phyloP scores from a whole-genome alignment of 2,113 vertebrate species.

The Himantopus leucocephalus region DNA sequence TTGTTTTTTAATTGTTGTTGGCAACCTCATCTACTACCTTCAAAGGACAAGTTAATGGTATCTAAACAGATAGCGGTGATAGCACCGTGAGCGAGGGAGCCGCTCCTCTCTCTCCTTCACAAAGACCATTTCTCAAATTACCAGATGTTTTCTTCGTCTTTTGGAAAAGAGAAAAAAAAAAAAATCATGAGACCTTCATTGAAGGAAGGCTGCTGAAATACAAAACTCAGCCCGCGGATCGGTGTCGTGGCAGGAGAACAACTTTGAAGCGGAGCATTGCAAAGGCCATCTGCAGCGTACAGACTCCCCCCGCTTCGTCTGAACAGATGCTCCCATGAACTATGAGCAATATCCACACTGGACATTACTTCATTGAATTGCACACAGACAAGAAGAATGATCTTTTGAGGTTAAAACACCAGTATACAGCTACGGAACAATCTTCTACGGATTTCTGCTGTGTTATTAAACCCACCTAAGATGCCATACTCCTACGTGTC shows the following conservation, averaged over 20 bases:
- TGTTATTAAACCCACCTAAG: not conserved
- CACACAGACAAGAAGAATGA: not conserved
- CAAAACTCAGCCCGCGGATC: not conserved
- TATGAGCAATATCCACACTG: not conserved
- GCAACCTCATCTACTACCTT: constrained; percentile 45
- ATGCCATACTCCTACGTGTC: accelerated
- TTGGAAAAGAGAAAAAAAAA: not conserved
- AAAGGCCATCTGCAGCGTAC: not conserved
- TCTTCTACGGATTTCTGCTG: not conserved
- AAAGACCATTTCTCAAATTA: constrained; percentile 9
- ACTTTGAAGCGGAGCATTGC: not conserved
- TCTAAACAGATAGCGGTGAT: constrained; percentile 12
- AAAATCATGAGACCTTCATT: not conserved
- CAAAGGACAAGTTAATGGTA: constrained; percentile 53
- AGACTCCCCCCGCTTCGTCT: not conserved
- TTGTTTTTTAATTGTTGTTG: constrained; percentile 53
- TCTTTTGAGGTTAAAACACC: not conserved
- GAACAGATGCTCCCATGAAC: not conserved
- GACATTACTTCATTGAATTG: not conserved
- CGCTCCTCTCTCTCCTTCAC: not conserved
- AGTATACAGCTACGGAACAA: accelerated
- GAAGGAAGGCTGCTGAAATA: not conserved
- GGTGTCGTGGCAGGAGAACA: accelerated
- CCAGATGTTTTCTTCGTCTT: not conserved
- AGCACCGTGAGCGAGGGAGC: not conserved